These are phyloP conservation scores for Tinea semifulvella DNA, from an alignment of 2,888 invertebrate species.

Conservation along the genomic window DNA sequence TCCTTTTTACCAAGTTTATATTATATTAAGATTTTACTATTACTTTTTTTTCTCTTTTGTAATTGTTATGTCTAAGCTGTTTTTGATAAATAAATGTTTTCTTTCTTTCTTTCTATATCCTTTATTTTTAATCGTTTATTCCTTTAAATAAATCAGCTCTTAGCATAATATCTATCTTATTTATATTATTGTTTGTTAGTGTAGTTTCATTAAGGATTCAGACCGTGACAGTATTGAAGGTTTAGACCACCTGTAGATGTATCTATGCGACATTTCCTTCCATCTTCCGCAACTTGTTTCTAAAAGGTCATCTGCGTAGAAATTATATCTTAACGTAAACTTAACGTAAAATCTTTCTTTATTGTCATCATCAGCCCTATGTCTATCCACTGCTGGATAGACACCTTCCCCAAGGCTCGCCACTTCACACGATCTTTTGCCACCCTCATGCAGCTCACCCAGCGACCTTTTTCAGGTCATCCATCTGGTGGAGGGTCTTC, in stretches of 20 bases:
- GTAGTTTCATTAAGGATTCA: background rate
- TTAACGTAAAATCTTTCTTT: too few species aligned
- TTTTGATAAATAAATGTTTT: background rate
- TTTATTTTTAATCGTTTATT: background rate
- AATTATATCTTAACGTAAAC: too few species aligned
- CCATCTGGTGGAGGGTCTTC: too few species aligned
- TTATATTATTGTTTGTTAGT: background rate
- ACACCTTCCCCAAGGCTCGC: too few species aligned
- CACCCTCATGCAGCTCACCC: too few species aligned
- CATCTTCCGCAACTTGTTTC: conserved; percentile 1
- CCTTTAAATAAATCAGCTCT: background rate
- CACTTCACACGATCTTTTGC: too few species aligned
- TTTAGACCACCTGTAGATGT: background rate
- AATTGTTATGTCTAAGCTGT: background rate
- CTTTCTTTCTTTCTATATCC: background rate
- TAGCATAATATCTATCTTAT: background rate
- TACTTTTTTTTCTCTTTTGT: background rate
- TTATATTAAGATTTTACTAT: too few species aligned
- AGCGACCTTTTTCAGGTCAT: too few species aligned
- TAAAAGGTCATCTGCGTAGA: background rate
- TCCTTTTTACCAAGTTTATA: too few species aligned
- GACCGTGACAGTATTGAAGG: conserved; percentile 7
- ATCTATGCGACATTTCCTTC: background rate
- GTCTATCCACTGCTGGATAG: too few species aligned
- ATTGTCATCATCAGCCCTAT: too few species aligned